A percentile compares a stretch with the other conserved stretches of the same genome.
phyloP scores from a whole-genome alignment of 2,797 vertebrate genomes.

The Vireo griseus region DNA sequence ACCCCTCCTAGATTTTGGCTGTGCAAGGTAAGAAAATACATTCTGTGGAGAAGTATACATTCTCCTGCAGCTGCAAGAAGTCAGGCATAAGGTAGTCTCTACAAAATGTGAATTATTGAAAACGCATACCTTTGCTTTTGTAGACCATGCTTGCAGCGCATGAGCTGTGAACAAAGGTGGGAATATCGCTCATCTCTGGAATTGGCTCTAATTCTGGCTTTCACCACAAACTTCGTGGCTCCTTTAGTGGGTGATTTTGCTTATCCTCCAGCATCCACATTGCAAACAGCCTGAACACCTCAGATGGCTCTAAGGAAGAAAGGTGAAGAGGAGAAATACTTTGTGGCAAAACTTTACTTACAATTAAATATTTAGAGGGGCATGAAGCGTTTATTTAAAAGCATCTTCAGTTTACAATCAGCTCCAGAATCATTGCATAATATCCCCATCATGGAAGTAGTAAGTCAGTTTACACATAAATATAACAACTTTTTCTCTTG shows the following conservation, averaged over 20 bases:
- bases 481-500: background rate
- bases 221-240: background rate
- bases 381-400: background rate
- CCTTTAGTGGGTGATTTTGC: rapidly evolving
- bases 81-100: background rate
- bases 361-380: background rate
- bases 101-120: background rate
- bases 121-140: background rate
- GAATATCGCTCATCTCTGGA: background rate
- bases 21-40: background rate
- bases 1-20: background rate
- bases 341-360: background rate
- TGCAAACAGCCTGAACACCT: background rate
- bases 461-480: background rate
- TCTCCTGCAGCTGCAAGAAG: background rate
- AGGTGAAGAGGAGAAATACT: background rate
- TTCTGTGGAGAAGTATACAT: background rate
- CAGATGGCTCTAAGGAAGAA: background rate
- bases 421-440: background rate
- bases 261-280: background rate
- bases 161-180: background rate
- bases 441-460: background rate
- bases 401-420: background rate
- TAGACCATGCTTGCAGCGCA: background rate
- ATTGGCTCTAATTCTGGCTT: background rate